Evolutionary conservation across 2,888 invertebrate species (phyloP), one percentile per base, ranked within the genome.

Genomic region (Pachycephus smyrnensis): DNA sequence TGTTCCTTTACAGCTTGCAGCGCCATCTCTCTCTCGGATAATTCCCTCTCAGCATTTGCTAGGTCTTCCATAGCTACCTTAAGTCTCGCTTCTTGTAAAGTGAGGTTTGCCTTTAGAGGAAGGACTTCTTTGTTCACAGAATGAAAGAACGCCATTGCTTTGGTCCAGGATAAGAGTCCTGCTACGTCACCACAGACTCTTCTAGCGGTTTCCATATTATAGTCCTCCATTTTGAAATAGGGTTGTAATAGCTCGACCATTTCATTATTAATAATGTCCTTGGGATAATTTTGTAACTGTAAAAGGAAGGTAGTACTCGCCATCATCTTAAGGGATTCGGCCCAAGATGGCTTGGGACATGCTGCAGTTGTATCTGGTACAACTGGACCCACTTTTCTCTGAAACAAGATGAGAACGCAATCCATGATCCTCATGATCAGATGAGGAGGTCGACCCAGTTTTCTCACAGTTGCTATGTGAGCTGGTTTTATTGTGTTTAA

Each of bases 401-500:
- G 98, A 90, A 99, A 99, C 35, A 99, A 92, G 85, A 99, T 96
- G 85, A 98, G 90, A 0, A 98, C 98, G 90, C 97, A 98, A 91
- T 99, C 99, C 99, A 99, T 99, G 85, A 99, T 99, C 82, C 98
- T 94, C 98, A 99, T 97, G 88, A 99, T 99, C 12, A 99, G 93
- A 92, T 98, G 98, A 0, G 99, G 99, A 0, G 99, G 99, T 82
- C 98, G 94, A 12, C 98, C 98, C 77, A 99, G 92, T 92, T 99
- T 99, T 84, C 98, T 94, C 1, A 99, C 98, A 75, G 98, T 98
- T 2, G 98, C 94, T 84, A 99, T 99, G 89, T 99, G 98, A 6
- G 98, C 98, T 69, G 98, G 98, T 91, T 98, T 98, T 80, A 99
- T 99, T 0, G 99, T 99, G 88, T 98, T 98, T 32, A 99, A 92